Conservation (phyloP, 2,797 vertebrate genomes). For the Poeciliopsis turneri region DNA sequence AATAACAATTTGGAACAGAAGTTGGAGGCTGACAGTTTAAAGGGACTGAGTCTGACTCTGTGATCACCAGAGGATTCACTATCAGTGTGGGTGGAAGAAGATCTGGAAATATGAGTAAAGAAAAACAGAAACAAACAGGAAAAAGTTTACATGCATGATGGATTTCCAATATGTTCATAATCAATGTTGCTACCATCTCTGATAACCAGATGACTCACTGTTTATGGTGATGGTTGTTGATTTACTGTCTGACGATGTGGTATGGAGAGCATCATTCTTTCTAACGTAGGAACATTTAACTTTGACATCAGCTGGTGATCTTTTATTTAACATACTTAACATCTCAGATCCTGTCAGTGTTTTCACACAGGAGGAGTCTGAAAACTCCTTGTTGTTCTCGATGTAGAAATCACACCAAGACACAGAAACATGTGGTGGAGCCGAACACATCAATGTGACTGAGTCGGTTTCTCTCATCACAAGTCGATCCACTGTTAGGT, state of each 20-base stretch:
- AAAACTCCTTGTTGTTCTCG: rapidly evolving
- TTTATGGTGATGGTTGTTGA: neutral
- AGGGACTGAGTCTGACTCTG: conserved; percentile 44
- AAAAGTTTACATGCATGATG: too few relatives aligned
- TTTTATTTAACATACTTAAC: neutral
- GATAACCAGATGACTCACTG: conserved; percentile 1
- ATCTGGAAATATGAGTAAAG: conserved; percentile 5
- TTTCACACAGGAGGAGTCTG: neutral
- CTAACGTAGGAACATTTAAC: conserved; percentile 18
- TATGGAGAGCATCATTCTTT: too few relatives aligned
- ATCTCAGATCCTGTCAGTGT: conserved; percentile 42
- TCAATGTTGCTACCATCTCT: too few relatives aligned
- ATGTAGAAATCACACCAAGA: conserved; percentile 37
- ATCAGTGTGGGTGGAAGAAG: conserved; percentile 22
- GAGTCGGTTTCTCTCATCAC: conserved; percentile 37
- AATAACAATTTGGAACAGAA: conserved; percentile 30
- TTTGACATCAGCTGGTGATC: conserved; percentile 16
- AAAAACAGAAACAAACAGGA: too few relatives aligned
- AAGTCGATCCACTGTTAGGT: neutral
- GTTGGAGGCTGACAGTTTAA: conserved; percentile 46
- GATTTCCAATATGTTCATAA: too few relatives aligned
- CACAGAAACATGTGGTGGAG: neutral
- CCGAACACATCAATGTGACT: conserved; percentile 38
- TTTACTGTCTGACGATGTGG: too few relatives aligned
- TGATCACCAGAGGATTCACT: conserved; percentile 15